Conservation (phyloP, 2,888 invertebrate genomes). For the Leptarthrus brevirostris region DNA sequence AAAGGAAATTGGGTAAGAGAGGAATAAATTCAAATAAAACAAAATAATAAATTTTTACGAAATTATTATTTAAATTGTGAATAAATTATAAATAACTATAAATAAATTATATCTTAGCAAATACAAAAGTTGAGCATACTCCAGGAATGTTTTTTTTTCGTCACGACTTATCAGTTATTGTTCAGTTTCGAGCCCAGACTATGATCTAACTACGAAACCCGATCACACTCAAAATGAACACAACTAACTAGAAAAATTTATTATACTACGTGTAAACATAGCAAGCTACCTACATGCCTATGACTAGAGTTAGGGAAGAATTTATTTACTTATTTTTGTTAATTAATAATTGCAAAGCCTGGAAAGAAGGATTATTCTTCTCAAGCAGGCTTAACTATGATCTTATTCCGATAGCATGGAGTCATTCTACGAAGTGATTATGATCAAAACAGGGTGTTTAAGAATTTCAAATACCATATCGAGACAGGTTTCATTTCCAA, state of each 20-base stretch:
- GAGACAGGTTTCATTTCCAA: too few relatives aligned
- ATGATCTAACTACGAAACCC: background rate
- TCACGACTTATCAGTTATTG: background rate
- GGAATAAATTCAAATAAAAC: background rate
- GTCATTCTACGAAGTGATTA: too few relatives aligned
- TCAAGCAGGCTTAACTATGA: too few relatives aligned
- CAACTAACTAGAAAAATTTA: background rate
- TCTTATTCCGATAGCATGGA: too few relatives aligned
- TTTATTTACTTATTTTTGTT: slow-evolving; percentile 32
- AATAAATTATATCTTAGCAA: background rate
- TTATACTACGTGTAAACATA: background rate
- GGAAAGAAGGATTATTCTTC: background rate
- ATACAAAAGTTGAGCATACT: background rate
- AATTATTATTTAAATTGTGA: background rate
- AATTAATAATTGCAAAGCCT: slow-evolving; percentile 7
- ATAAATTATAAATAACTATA: background rate
- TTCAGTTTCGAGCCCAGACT: background rate
- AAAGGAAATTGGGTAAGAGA: background rate
- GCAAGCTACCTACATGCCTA: slow-evolving; percentile 30
- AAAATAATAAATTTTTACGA: background rate
- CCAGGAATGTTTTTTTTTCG: background rate
- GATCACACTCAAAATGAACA: background rate
- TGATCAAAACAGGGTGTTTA: too few relatives aligned
- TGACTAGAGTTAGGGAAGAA: slow-evolving; percentile 34
- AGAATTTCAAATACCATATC: too few relatives aligned